Conservation (phyloP, 53 echinoderm and acorn worm species). For the Zoroaster sp. region DNA sequence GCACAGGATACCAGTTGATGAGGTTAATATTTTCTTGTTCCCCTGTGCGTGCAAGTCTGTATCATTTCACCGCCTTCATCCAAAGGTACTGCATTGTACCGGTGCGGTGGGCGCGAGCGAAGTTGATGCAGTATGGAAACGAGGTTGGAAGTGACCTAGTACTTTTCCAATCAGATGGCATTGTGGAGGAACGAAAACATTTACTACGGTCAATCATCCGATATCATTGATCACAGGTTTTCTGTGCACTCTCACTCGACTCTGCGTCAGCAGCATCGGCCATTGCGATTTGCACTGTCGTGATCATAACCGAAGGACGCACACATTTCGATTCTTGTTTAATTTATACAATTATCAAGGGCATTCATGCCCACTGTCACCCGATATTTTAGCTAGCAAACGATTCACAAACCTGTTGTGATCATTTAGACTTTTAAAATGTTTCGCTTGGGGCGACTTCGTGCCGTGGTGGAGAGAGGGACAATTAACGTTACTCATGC, state of each 20-base stretch:
- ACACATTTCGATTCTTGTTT: background rate
- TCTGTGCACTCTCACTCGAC: background rate
- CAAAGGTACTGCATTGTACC: no score
- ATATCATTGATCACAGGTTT: background rate
- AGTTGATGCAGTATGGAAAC: background rate
- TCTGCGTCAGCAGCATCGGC: background rate
- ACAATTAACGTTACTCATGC: conserved; percentile 4
- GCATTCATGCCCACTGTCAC: background rate
- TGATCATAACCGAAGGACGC: background rate
- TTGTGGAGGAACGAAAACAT: background rate
- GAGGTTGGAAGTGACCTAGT: conserved; percentile 35
- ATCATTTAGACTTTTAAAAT: background rate
- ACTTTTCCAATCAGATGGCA: conserved; percentile 54
- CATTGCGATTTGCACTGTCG: background rate
- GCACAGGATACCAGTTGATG: conserved; percentile 1
- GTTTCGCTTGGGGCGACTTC: conserved; percentile 63
- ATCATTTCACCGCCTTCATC: no score
- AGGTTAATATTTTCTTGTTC: background rate
- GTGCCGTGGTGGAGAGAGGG: conserved; percentile 35
- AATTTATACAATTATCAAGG: background rate
- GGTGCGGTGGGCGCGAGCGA: background rate
- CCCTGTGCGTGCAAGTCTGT: background rate
- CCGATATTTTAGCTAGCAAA: background rate
- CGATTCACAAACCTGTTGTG: background rate
- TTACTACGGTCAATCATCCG: background rate